Evolutionary conservation across 2,888 invertebrate genomes (phyloP).

Genomic region (Archips xylosteana): DNA sequence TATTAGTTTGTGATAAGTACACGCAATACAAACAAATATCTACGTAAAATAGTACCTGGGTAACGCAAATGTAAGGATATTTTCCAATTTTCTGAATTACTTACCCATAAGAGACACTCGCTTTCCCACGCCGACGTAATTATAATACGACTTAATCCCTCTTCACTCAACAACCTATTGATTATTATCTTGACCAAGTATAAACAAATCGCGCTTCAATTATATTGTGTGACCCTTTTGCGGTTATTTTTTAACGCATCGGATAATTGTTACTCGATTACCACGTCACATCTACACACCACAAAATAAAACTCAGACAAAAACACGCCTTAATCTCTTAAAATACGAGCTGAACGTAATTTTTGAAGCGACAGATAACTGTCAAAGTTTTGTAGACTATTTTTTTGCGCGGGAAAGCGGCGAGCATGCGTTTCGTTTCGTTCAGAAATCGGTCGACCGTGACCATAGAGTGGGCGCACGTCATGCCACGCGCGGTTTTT

Average conservation of each 20-base stretch:
- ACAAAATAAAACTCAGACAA: slow-evolving; percentile 33
- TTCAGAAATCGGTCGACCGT: slow-evolving; percentile 68
- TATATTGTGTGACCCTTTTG: slow-evolving; percentile 72
- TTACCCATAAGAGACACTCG: slow-evolving; percentile 16
- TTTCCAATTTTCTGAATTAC: not conserved
- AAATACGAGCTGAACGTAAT: slow-evolving; percentile 22
- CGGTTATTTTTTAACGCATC: slow-evolving; percentile 60
- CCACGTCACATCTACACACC: slow-evolving; percentile 38
- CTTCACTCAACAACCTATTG: slow-evolving; percentile 37
- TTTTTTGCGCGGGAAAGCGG: slow-evolving; percentile 63
- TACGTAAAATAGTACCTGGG: not conserved
- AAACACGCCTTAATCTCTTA: slow-evolving; percentile 50
- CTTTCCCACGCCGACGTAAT: slow-evolving; percentile 41
- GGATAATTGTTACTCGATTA: slow-evolving; percentile 59
- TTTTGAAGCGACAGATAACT: not conserved
- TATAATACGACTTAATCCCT: slow-evolving; percentile 39
- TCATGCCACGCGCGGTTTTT: slow-evolving; percentile 72
- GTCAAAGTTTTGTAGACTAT: slow-evolving; percentile 46
- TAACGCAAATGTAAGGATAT: not conserved
- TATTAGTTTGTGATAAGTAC: too few species aligned
- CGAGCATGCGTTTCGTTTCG: slow-evolving; percentile 57
- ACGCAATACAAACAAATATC: too few species aligned
- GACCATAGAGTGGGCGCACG: slow-evolving; percentile 67
- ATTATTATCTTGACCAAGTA: slow-evolving; percentile 61
- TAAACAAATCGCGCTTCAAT: slow-evolving; percentile 73